Evolutionary conservation across 2,113 vertebrate species (phyloP), one percentile per base, ranked within the genome.

Genomic region (Boleophthalmus pectinirostris): DNA sequence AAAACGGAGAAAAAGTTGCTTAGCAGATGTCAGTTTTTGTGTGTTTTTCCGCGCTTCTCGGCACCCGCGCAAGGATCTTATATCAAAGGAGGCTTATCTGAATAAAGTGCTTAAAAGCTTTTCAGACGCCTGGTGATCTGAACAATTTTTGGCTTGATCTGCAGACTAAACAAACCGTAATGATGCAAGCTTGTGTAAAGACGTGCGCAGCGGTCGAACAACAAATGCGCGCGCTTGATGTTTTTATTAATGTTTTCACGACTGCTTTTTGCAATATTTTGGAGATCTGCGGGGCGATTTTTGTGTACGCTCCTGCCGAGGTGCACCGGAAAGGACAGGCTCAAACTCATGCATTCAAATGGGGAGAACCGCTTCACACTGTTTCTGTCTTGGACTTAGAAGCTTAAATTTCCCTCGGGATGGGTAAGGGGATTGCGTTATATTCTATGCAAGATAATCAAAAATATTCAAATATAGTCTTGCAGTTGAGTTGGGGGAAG

Each of bases 41-140:
- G 85, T 92, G 89, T 84, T 77, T 89, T 87, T 86, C 83, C 10
- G 49, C 56, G 70, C 54, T 88, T 85, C 86, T 85, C 83, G 71
- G 73, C 75, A 71, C 84, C 82, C 83, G 53, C 85, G 85, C 89
- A 83, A 80, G 86, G 87, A 91, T 88, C 82, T 87, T 82, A 85
- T 92, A 91, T 92, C 88, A 90, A 87, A 88, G 82, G 86, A 73
- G 81, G 88, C 86, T 92, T 91, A 91, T 91, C 85, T 69, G 87
- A 88, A 90, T 90, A 88, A 91, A 91, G 90, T 91, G 89, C 91
- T 92, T 90, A 91, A 91, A 88, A 92, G 90, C 86, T 90, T 91
- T 92, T 90, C 82, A 85, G 88, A 90, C 82, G 90, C 87, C 85
- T 90, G 90, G 85, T 90, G 90, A 92, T 91, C 85, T 84, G 87